Percentiles rank a stretch among this genome's conserved stretches.
phyloP scores from a whole-genome alignment of 64 coral and sea anemone species.

The Hydrozoanthus tunicans region DNA sequence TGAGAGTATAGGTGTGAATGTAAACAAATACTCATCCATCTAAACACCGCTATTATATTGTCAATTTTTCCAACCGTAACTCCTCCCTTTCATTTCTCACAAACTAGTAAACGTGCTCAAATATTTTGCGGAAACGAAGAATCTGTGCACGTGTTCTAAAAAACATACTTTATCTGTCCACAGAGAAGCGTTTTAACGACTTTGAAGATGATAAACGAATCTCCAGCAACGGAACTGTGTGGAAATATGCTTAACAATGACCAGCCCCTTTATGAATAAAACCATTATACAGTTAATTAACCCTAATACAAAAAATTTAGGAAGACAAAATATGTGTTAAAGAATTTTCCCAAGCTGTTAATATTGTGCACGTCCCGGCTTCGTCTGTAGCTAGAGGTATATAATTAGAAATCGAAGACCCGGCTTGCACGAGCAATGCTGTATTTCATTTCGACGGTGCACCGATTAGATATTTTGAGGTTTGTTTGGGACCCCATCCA shows the following conservation, averaged over 20 bases:
- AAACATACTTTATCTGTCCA: neutral
- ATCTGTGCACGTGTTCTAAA: neutral
- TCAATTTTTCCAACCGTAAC: neutral
- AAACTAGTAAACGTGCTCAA: neutral
- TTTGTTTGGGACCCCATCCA: too few species aligned
- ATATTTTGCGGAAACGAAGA: neutral
- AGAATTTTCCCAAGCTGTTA: slow-evolving; percentile 33
- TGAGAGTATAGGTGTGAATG: neutral
- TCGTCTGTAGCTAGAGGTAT: too few species aligned
- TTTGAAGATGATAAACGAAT: neutral
- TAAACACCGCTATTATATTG: slow-evolving; percentile 39
- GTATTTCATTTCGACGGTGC: too few species aligned
- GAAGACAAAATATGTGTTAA: slow-evolving; percentile 21
- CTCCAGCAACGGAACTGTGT: neutral
- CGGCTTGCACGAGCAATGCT: too few species aligned
- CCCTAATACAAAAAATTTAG: slow-evolving; percentile 44
- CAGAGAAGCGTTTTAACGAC: neutral
- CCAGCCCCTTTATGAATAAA: slow-evolving; percentile 34
- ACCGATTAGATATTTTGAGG: too few species aligned
- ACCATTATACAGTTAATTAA: slow-evolving; percentile 57
- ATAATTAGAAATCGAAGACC: too few species aligned
- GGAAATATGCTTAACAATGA: neutral
- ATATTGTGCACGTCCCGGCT: neutral
- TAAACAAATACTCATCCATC: slow-evolving; percentile 38
- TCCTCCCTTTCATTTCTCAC: neutral